These are phyloP conservation scores for Drosophila setosimentum DNA, from an alignment of 2,888 invertebrate species.

Conservation along the genomic window DNA sequence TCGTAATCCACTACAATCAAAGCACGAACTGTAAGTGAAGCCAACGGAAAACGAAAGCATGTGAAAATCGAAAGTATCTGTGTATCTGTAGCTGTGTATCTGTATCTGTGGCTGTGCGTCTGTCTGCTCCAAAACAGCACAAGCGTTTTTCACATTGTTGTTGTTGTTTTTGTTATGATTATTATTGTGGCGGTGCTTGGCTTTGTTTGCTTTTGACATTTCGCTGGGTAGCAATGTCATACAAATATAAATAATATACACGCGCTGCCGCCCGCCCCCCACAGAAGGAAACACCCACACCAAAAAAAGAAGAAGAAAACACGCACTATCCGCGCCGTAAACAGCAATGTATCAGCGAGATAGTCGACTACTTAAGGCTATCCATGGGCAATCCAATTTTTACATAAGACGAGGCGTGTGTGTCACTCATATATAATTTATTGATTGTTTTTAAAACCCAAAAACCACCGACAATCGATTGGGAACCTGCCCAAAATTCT, in stretches of 20 bases:
- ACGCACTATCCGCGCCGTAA: slow-evolving; percentile 56
- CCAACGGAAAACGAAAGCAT: slow-evolving; percentile 58
- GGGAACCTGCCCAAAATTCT: background rate
- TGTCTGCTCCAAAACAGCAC: slow-evolving; percentile 46
- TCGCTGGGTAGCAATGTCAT: slow-evolving; percentile 82
- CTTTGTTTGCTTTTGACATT: slow-evolving; percentile 81
- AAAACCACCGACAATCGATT: slow-evolving; percentile 37
- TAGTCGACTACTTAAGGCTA: slow-evolving; percentile 37
- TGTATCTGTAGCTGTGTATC: slow-evolving; percentile 39
- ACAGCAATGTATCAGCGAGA: slow-evolving; percentile 35
- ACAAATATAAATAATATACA: slow-evolving; percentile 77
- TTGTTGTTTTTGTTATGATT: slow-evolving; percentile 44
- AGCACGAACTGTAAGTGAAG: slow-evolving; percentile 30
- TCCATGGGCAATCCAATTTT: slow-evolving; percentile 21
- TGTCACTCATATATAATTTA: slow-evolving; percentile 23
- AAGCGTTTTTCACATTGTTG: slow-evolving; percentile 60
- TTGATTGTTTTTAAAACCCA: slow-evolving; percentile 38
- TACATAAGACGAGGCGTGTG: slow-evolving; percentile 30
- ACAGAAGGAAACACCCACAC: slow-evolving; percentile 50
- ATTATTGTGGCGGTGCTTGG: slow-evolving; percentile 51
- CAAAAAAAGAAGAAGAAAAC: slow-evolving; percentile 16
- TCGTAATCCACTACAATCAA: slow-evolving; percentile 31
- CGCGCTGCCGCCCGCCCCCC: slow-evolving; percentile 33
- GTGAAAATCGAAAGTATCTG: slow-evolving; percentile 69
- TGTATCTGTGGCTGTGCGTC: slow-evolving; percentile 27